Evolutionary conservation across 2,888 invertebrate species (phyloP).

Genomic region (Rhagium mordax): DNA sequence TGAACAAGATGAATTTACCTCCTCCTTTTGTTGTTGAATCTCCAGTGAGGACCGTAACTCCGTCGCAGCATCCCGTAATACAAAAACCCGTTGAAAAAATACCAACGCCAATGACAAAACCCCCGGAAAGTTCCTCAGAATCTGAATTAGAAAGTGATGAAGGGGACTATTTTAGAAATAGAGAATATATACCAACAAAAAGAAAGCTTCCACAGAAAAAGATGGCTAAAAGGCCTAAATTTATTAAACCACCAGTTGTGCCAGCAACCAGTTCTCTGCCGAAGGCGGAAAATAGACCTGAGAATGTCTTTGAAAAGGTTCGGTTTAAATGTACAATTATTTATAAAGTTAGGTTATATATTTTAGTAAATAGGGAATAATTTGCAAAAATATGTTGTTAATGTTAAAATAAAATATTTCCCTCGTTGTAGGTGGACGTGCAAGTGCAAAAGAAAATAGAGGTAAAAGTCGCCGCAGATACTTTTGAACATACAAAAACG

Average conservation of each 20-base stretch:
- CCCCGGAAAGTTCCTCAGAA: conserved; percentile 67
- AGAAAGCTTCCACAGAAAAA: conserved; percentile 69
- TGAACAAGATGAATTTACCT: conserved; percentile 95
- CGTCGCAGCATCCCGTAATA: conserved; percentile 63
- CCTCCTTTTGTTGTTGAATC: conserved; percentile 80
- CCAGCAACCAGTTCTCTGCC: conserved; percentile 45
- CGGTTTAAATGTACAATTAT: neutral
- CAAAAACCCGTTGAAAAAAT: conserved; percentile 68
- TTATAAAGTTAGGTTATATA: conserved; percentile 52
- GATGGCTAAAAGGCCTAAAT: conserved; percentile 74
- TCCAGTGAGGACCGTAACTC: conserved; percentile 51
- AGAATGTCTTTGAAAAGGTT: conserved; percentile 74
- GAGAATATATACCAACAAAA: conserved; percentile 71
- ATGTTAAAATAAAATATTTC: too few relatives aligned
- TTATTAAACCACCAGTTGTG: conserved; percentile 68
- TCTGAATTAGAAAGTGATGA: conserved; percentile 80
- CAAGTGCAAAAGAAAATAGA: conserved; percentile 71
- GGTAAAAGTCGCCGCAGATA: conserved; percentile 69
- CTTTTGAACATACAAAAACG: conserved; percentile 52
- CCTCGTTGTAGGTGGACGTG: conserved; percentile 60
- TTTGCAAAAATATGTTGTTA: too few relatives aligned
- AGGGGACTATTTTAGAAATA: conserved; percentile 58
- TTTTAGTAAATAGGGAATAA: neutral
- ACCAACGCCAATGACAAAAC: conserved; percentile 54
- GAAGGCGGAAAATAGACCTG: conserved; percentile 67